These are phyloP conservation scores for Rana temporaria DNA, from an alignment of 2,113 vertebrate species.

Conservation along the genomic window DNA sequence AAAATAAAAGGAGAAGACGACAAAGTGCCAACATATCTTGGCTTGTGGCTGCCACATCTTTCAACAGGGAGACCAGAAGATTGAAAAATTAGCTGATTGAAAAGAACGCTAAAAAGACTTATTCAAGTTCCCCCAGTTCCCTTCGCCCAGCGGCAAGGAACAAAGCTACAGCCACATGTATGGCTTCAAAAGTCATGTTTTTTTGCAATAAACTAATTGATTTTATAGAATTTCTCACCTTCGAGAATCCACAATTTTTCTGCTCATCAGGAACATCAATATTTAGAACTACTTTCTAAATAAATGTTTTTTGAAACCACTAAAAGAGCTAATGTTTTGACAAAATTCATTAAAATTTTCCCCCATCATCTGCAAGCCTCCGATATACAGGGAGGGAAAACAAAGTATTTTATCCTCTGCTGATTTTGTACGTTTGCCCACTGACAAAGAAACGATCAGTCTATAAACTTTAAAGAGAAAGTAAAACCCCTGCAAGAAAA, in stretches of 20 bases:
- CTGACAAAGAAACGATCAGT: too few relatives aligned
- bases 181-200: not conserved
- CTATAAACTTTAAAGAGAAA: too few relatives aligned
- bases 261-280: not conserved
- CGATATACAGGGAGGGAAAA: too few relatives aligned
- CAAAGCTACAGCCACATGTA: not conserved
- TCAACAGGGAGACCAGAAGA: constrained; percentile 53
- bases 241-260: not conserved
- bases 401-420: too few relatives aligned
- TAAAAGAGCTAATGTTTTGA: not conserved
- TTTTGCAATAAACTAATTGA: constrained; percentile 20
- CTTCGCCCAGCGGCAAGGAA: not conserved
- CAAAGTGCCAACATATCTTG: constrained; percentile 5
- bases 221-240: constrained; percentile 3
- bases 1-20: constrained; percentile 8
- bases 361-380: too few relatives aligned
- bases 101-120: constrained; percentile 38
- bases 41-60: constrained; percentile 33
- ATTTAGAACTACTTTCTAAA: not conserved
- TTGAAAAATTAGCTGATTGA: constrained; percentile 55
- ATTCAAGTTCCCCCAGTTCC: constrained; percentile 17
- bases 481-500: too few relatives aligned
- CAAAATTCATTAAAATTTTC: constrained; percentile 1
- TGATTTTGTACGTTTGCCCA: too few relatives aligned
- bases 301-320: not conserved